phyloP scores from a whole-genome alignment of 1,140 invertebrate species.

The Aphelinus certus region DNA sequence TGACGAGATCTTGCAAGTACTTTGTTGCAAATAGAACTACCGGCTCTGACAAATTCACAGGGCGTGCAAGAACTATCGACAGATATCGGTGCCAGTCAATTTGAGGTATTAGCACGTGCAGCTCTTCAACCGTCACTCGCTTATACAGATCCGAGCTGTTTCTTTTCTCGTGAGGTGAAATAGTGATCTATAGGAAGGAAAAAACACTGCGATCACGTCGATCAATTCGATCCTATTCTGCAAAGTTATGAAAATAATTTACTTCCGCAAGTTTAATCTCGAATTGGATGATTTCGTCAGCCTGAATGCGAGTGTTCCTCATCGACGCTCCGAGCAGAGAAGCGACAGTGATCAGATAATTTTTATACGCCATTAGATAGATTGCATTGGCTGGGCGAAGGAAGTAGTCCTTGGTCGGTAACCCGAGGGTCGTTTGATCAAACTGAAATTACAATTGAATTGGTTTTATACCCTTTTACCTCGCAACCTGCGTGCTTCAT shows the following conservation, averaged over 20 bases:
- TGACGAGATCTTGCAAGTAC: conserved; percentile 70
- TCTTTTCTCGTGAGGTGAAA: conserved; percentile 80
- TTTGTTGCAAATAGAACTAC: conserved; percentile 79
- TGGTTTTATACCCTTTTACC: not conserved
- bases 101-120: conserved; percentile 76
- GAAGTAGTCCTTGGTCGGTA: conserved; percentile 88
- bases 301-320: conserved; percentile 70
- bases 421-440: conserved; percentile 86
- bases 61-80: conserved; percentile 72
- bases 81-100: conserved; percentile 83
- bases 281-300: conserved; percentile 81
- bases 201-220: not conserved
- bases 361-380: conserved; percentile 82
- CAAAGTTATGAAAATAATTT: conserved; percentile 23
- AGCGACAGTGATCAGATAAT: conserved; percentile 78
- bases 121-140: conserved; percentile 77
- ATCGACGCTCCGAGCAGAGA: conserved; percentile 73
- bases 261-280: conserved; percentile 82
- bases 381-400: conserved; percentile 74
- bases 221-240: not conserved
- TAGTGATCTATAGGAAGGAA: conserved; percentile 73
- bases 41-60: conserved; percentile 70
- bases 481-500: too few relatives aligned
- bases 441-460: conserved; percentile 65
- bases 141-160: conserved; percentile 85